Conservation (phyloP, 2,888 invertebrate species). For the Gari tellinella region DNA sequence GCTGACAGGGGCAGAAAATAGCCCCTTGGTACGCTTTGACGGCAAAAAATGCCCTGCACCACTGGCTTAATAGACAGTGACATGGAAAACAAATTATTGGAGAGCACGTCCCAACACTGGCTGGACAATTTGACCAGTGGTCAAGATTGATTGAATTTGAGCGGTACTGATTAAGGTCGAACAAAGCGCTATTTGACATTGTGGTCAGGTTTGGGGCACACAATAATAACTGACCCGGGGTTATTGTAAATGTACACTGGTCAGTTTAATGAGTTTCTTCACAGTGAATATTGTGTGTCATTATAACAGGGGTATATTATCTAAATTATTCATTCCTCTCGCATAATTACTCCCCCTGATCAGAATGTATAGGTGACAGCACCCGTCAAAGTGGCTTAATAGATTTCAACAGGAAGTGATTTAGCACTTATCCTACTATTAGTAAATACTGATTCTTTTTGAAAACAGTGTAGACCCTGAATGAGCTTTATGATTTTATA, state of each 20-base stretch:
- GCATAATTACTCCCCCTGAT: too few relatives aligned
- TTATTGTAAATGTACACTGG: slow-evolving; percentile 59
- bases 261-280: slow-evolving; percentile 52
- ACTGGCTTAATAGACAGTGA: slow-evolving; percentile 37
- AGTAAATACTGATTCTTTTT: too few relatives aligned
- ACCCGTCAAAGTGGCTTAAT: too few relatives aligned
- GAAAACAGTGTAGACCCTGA: too few relatives aligned
- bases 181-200: slow-evolving; percentile 39
- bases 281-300: slow-evolving; percentile 46
- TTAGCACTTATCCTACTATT: too few relatives aligned
- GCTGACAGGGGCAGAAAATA: slow-evolving; percentile 17
- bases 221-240: slow-evolving; percentile 57
- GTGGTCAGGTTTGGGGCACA: slow-evolving; percentile 49
- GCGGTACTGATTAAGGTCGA: slow-evolving; percentile 35
- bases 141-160: slow-evolving; percentile 49
- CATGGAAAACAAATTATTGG: slow-evolving; percentile 31
- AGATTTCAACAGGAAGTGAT: too few relatives aligned
- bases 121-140: slow-evolving; percentile 47
- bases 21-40: slow-evolving; percentile 4
- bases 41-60: background rate
- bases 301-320: too few relatives aligned
- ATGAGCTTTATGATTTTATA: too few relatives aligned
- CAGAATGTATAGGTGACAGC: too few relatives aligned
- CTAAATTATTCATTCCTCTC: too few relatives aligned
- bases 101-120: slow-evolving; percentile 33